phyloP scores from a whole-genome alignment of 2,888 invertebrate genomes.

The Stomorhina lunata region DNA sequence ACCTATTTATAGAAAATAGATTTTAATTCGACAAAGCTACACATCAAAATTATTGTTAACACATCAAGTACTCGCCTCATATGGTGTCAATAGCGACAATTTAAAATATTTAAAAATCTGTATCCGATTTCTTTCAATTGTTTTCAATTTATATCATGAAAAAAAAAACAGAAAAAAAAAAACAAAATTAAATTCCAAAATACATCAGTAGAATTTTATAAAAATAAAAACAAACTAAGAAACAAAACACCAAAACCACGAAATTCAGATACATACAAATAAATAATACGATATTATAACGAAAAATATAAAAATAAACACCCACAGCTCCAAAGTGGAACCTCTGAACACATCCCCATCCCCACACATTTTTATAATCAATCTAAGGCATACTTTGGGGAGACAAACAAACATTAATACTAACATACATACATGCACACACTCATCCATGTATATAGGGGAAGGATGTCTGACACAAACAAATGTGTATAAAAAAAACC shows the following conservation, averaged over 20 bases:
- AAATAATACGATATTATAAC: not conserved
- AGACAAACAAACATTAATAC: too few relatives aligned
- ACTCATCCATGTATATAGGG: too few relatives aligned
- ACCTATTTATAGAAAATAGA: too few relatives aligned
- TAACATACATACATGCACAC: not conserved
- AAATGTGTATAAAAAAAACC: conserved; percentile 48
- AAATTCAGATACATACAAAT: not conserved
- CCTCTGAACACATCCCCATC: not conserved
- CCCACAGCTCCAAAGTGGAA: not conserved
- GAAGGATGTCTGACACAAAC: conserved; percentile 49
- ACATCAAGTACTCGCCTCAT: not conserved
- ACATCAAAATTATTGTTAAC: too few relatives aligned
- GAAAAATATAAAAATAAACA: conserved; percentile 3
- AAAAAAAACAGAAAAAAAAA: not conserved
- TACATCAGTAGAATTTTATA: not conserved
- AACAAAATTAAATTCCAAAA: not conserved
- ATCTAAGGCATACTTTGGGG: not conserved
- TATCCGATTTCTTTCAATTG: not conserved
- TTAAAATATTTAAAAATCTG: not conserved
- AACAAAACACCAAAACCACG: conserved; percentile 17
- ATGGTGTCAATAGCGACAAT: not conserved
- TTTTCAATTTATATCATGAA: not conserved
- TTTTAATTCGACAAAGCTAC: too few relatives aligned
- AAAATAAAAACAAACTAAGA: not conserved
- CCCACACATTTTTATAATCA: not conserved